Evolutionary conservation across 2,113 vertebrate genomes (phyloP), one percentile per base, ranked within the genome.

Genomic region (Physeter macrocephalus): DNA sequence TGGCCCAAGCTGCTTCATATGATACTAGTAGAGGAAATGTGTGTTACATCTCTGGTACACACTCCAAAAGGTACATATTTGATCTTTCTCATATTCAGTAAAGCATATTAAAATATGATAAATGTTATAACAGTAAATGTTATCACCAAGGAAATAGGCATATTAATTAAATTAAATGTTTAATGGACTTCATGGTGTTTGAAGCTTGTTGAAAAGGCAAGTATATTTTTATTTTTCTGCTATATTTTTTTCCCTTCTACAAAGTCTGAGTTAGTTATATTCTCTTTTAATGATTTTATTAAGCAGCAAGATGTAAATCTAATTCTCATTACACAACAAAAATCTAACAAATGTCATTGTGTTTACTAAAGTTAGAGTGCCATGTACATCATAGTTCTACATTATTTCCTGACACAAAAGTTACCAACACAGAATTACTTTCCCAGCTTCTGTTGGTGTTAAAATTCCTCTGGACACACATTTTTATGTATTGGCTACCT

Each of bases 21-120:
- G 41, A 94, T 94, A 66, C 90, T 94, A 92, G 93, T 96, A 97
- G 96, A 98, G 97, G 97, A 97, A 97, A 96, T 95, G 87, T 15
- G 39, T 98, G 88, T 36, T 81, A 18, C 62, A 81, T 97, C 39
- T 96, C 69, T 75, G 95, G 90, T 94, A 25, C n/a, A 25, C 93
- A 82, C 62, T 94, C 93, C 49, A 59, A 97, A 97, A 72, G 95
- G 95, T 80, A 89, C 64, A 87, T 94, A 96, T 95, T 95, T 97
- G 87, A 96, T 80, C 20, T 96, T 97, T 98, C 75, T 94, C 36
- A 25, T 72, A 85, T 59, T 95, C 18, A 91, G 91, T 78, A 96
- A 97, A 61, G 2, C 74, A 34, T 59, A 97, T 98, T 97, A 96
- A 90, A 77, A n/a, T 89, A 62, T 46, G 7, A 89, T 94, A 94